These are phyloP conservation scores for Maconellicoccus hirsutus DNA, from an alignment of 1,140 invertebrate species.

Conservation along the genomic window DNA sequence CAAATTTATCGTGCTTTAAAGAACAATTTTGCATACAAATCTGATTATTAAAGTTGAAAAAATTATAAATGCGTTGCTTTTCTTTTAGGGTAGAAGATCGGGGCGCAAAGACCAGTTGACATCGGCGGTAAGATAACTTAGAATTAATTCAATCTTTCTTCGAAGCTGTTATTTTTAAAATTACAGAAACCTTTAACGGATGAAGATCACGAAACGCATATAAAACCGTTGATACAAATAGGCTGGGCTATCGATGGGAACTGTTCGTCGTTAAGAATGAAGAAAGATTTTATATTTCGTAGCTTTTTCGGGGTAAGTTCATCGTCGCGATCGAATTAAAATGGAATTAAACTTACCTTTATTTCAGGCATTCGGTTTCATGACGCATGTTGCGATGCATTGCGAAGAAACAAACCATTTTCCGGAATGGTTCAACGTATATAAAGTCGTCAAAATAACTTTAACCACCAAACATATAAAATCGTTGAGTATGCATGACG, in stretches of 20 bases:
- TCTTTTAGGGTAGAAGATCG: no score
- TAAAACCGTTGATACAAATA: not conserved
- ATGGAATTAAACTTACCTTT: not conserved
- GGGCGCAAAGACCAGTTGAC: no score
- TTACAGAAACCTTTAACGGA: not conserved
- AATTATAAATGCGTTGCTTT: no score
- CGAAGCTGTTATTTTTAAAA: not conserved
- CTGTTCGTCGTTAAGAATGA: not conserved
- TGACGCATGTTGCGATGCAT: not conserved
- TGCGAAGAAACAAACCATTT: not conserved
- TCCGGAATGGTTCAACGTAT: not conserved
- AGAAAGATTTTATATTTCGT: not conserved
- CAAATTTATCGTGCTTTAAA: no score
- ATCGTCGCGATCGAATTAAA: not conserved
- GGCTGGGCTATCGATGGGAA: not conserved
- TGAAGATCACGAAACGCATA: not conserved
- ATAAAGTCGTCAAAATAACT: not conserved
- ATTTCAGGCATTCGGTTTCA: not conserved
- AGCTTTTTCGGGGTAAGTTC: not conserved
- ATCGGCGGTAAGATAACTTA: no score
- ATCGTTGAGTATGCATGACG: not conserved
- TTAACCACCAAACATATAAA: not conserved
- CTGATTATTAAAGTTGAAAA: no score
- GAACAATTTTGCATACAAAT: no score
- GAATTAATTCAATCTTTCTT: no score